Base-by-base conservation (phyloP, 2,888 invertebrate species). In the Hydrotaea cyrtoneurina region DNA sequence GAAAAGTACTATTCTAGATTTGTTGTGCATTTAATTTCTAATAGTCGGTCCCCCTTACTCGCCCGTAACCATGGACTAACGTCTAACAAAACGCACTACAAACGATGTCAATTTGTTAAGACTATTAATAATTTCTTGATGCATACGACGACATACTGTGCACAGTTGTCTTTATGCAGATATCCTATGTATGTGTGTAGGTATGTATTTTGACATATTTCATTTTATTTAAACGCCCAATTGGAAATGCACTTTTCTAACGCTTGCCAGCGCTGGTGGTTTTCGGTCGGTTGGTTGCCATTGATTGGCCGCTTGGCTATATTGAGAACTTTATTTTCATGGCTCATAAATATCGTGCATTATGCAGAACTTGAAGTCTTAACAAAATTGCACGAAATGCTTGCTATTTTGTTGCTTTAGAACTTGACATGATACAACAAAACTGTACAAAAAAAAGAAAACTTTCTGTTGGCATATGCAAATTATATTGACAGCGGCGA, bases 21-120 rank as follows among this genome's bases (percentile, higher is more conserved):
- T 31, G 31, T 31, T 31, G 31, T 31, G 39, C 21, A 50, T 69
- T 50, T 23, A 69, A n/a, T 50, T 15, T 50, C 7, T 39, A 10
- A 31, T 7, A 31, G 31, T 4, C 31, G 2, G 31, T 2, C 31
- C 11, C 7, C 39, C 39, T 39, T 31, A 1, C 39, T 39, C 11
- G 10, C 13, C 39, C 39, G 11, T 10, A 3, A 11, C 39, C 39
- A 1, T 39, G 7, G 23, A 43, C 31, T 55, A 10, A 21, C 1
- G 21, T 55, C 55, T 55, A 21, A 55, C 55, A 55, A 50, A 36
- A 46, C 46, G 17, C 66, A 46, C 19, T 50, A 69, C 21, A 69
- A 69, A 69, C 69, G 46, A 26, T 69, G 69, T 69, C 69, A 66
- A 43, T 43, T 66, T 66, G 66, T 66, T 66, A 17, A 46, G 50